Base-by-base conservation (phyloP, 2,888 invertebrate genomes). In the Priocnemis perturbator region DNA sequence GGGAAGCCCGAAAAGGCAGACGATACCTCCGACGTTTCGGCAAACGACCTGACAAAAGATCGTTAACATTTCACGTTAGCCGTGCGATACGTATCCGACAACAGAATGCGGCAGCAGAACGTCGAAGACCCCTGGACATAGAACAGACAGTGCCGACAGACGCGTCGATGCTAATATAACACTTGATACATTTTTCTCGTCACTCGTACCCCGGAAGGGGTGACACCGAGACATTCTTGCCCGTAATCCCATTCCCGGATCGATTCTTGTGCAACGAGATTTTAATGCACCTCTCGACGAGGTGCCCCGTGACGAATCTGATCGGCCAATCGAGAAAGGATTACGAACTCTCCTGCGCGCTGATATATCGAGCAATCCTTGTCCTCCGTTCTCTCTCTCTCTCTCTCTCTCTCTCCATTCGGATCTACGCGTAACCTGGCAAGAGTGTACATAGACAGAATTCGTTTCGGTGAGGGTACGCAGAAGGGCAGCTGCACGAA, bases 311-410 rank as follows among this genome's bases (percentile, higher is more conserved):
- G 79, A 79, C 85, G 83, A 86, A 87, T 85, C 79, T 76, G 76
- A 83, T 83, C 78, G 83, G 57, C 79, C 81, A 81, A 85, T 85
- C 81, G 83, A 79, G 83, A 83, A 86, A 87, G 87, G 87, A 86
- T 88, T 86, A 85, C 67, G 74, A 76, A 75, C 73, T 74, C 70
- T 74, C 21, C 20, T 14, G 44, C n/a, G 4, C 53, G 44, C 44
- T 30, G 15, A 21, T 52, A 15, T 20, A 47, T 23, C 30, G 17
- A n/a, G 30, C 17, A 37, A 37, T 20, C n/a, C 37, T 2, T 15
- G 9, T 58, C 17, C 14, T 11, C 26, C 11, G 23, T 17, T 50
- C 26, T 47, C 61, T 17, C 17, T 50, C 2, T 1, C 50, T 50
- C 17, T 47, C 47, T 47, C 47, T 47, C 47, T 47, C 47, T 47